Evolutionary conservation across 1,140 invertebrate species (phyloP), one percentile per base, ranked within the genome.

Genomic region (Melitaea cinxia): DNA sequence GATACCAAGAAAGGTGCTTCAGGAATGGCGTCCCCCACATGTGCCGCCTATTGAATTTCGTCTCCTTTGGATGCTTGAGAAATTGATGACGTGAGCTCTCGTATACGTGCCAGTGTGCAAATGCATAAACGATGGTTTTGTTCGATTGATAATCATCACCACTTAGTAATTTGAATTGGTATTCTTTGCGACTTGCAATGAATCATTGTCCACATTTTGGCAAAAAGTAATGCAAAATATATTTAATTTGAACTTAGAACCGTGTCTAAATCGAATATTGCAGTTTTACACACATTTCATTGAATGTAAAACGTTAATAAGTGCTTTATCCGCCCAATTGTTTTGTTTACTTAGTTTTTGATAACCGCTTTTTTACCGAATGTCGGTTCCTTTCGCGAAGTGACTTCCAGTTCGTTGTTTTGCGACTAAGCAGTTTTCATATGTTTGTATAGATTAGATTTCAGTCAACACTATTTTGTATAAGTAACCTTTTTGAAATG

Each of bases 21-120:
- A 86, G 83, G 88, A 91, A 91, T 91, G 90, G 90, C 90, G 90
- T 91, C 90, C 88, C 85, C 89, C 89, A 91, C 90, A 91, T 91
- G 90, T 90, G 86, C 88, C 83, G 88, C 83, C 80, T 82, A 84
- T 87, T 84, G 73, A 80, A 81, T 89, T 88, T 89, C 82, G 74
- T 73, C 73, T 79, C 59, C 55, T 62, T 77, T 78, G 79, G 74
- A 76, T 62, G 76, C 82, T 74, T 75, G 70, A 79, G 77, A 82
- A 84, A 78, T 73, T 79, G 80, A 85, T 88, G 83, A 89, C 84
- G 83, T 88, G 79, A 83, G 66, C 78, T 79, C 64, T 72, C 30
- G 30, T 66, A 72, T 82, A 72, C 62, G 64, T 78, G 78, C 74
- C 73, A 70, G 80, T 68, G 54, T 73, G 49, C 65, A 60, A 45